These are phyloP conservation scores for Gymnocephalus cernua DNA, from an alignment of 2,113 vertebrate species.

Conservation along the genomic window DNA sequence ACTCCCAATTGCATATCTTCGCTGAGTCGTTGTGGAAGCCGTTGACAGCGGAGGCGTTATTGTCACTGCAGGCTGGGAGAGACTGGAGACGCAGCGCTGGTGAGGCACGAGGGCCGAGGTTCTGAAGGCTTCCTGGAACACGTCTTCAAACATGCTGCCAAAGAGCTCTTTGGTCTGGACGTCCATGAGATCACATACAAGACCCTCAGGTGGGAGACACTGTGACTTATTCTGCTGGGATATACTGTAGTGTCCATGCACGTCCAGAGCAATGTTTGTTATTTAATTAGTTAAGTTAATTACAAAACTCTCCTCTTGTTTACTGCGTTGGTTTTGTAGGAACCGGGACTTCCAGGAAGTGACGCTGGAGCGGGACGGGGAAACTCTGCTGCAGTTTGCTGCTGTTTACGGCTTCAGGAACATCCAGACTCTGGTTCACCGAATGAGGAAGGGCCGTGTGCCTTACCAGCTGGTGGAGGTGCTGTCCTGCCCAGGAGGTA, in stretches of 20 bases:
- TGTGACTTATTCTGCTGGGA: background rate
- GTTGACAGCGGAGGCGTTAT: background rate
- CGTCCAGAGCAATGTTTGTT: no score
- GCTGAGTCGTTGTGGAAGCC: background rate
- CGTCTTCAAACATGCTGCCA: conserved; percentile 92
- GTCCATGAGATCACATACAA: conserved; percentile 92
- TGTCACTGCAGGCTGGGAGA: conserved; percentile 85
- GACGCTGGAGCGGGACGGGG: conserved; percentile 91
- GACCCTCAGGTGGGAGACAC: conserved; percentile 85
- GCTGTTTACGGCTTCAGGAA: conserved; percentile 95
- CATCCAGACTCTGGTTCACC: conserved; percentile 94
- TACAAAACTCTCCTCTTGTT: background rate
- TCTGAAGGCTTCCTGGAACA: conserved; percentile 93
- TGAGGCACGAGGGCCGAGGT: conserved; percentile 87
- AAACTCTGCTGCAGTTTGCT: conserved; percentile 93
- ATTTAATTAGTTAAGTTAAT: no score
- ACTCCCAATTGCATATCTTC: background rate
- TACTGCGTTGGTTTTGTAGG: conserved; percentile 71
- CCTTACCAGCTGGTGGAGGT: conserved; percentile 96
- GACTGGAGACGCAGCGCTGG: conserved; percentile 75
- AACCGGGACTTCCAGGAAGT: conserved; percentile 98
- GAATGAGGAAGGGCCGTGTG: conserved; percentile 91
- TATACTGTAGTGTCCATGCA: background rate
- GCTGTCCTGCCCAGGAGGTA: conserved; percentile 95
- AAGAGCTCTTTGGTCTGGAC: conserved; percentile 91